Evolutionary conservation across 2,797 vertebrate species (phyloP), one percentile per base, ranked within the genome.

Genomic region (Argyrosomus regius): DNA sequence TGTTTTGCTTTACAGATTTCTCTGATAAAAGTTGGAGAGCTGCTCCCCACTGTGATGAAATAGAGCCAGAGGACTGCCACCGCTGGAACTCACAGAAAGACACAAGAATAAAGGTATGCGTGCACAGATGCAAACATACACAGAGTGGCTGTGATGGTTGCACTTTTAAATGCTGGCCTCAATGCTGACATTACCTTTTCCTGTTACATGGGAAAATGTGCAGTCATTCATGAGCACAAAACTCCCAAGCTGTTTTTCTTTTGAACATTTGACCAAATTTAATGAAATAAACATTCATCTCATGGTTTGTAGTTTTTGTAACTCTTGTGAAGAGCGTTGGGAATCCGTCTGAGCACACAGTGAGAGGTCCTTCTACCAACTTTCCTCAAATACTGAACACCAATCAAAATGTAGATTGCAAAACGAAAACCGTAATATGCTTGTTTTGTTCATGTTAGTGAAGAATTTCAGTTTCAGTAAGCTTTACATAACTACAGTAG

Each of bases 1-100:
- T 78, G 22, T 77, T 79, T 79, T 80, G 24, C 53, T 75, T 85
- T 75, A 69, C 57, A 90, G 90, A 85, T 75, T 78, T 62, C n/a
- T 76, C 62, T 65, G 71, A 75, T 84, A 52, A 68, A 75, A 79
- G 77, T 66, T 49, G 28, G 24, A 62, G 53, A 12, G 52, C 24
- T 53, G 59, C 31, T 50, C 56, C 68, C 61, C 20, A n/a, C 70
- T 65, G 57, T 28, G 57, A 65, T 75, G 61, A 71, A 59, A 48
- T 57, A 61, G 68, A 81, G 75, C 45, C 69, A 45, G 72, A 77
- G 46, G 69, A 79, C 72, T 50, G 13, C 52, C 24, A 7, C 13
- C 17, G 35, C 49, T 62, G 58, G 20, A 78, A 67, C 64, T 64
- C 20, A 59, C 24, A 75, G 48, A 39, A 22, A 68, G 49, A 62